Conservation (phyloP, 1,140 invertebrate species). For the Cydia fagiglandana region DNA sequence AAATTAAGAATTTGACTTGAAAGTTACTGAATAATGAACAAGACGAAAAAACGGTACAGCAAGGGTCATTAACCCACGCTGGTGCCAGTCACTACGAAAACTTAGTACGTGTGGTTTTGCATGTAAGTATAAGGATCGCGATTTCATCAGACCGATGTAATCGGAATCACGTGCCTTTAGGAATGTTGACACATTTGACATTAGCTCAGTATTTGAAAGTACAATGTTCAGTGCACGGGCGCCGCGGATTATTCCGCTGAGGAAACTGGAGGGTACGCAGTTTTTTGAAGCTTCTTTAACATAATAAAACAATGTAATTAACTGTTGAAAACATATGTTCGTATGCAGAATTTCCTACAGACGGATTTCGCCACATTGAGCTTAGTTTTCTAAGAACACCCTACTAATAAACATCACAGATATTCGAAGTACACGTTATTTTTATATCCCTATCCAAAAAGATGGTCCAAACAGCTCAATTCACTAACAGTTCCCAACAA, state of each 20-base stretch:
- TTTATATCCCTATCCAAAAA: no score
- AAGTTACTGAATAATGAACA: neutral
- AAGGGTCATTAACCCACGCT: neutral
- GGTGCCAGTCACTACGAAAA: constrained; percentile 6
- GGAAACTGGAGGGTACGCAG: no score
- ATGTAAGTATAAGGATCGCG: neutral
- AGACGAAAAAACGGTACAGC: neutral
- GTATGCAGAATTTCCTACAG: no score
- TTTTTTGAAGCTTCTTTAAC: no score
- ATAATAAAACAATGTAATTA: no score
- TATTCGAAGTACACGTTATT: no score
- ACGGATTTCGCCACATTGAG: no score
- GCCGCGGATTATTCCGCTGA: neutral
- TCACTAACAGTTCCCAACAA: no score
- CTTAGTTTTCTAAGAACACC: no score
- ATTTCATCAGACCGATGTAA: neutral
- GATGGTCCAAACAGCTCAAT: no score
- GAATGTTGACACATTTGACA: neutral
- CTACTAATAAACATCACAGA: no score
- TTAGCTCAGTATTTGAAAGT: neutral
- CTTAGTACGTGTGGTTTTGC: neutral
- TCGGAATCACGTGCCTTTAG: neutral
- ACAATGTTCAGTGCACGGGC: neutral
- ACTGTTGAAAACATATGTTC: no score
- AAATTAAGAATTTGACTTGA: neutral